Evolutionary conservation across 2,113 vertebrate genomes (phyloP).

Genomic region (Mus pahari): DNA sequence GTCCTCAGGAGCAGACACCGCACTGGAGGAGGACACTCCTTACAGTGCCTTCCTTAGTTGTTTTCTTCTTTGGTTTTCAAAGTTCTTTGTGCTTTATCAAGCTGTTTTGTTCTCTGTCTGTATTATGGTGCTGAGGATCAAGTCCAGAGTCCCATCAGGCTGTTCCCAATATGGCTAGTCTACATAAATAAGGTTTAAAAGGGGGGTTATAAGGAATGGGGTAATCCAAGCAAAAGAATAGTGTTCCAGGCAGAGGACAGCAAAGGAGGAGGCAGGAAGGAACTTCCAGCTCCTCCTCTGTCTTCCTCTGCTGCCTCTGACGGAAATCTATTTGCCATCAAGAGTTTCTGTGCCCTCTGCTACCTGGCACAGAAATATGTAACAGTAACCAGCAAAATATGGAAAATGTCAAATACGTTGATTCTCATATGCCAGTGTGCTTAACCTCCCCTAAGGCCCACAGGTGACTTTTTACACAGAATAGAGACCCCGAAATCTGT

Average conservation of each 20-base stretch:
- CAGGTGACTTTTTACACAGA: not conserved
- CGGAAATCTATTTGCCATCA: not conserved
- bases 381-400: not conserved
- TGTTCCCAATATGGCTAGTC: not conserved
- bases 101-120: not conserved
- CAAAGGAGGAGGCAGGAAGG: not conserved
- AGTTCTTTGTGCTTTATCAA: not conserved
- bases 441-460: not conserved
- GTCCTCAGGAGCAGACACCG: not conserved
- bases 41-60: not conserved
- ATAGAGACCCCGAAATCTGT: not conserved
- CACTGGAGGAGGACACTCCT: not conserved
- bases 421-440: not conserved
- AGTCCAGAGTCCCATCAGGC: not conserved
- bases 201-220: not conserved
- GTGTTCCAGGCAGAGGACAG: not conserved
- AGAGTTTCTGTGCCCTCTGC: not conserved
- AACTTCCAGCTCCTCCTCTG: not conserved
- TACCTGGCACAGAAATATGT: not conserved
- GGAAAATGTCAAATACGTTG: not conserved
- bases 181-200: not conserved
- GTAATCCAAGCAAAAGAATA: not conserved
- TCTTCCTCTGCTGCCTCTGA: not conserved
- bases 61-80: slow-evolving; percentile 25
- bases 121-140: not conserved